Conservation (phyloP, 2,113 vertebrate genomes). For the Gnathonemus echidnorhynchus region DNA sequence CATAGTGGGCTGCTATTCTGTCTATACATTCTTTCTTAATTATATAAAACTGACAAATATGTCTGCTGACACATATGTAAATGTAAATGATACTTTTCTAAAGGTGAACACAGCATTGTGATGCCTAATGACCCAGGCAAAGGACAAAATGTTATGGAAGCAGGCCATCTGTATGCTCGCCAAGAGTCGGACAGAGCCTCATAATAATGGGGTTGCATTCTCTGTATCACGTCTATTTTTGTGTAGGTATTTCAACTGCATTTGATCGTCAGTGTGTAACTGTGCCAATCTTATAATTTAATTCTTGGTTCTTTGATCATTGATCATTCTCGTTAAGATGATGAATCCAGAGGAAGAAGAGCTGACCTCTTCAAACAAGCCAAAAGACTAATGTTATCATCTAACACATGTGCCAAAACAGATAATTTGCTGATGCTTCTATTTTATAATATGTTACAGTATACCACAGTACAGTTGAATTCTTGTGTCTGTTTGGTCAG, state of each 20-base stretch:
- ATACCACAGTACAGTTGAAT: neutral
- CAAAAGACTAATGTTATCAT: conserved; percentile 33
- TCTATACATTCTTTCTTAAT: neutral
- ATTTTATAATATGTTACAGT: conserved; percentile 17
- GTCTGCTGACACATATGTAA: neutral
- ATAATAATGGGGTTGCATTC: neutral
- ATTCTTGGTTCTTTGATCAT: conserved; percentile 15
- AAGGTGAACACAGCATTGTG: neutral
- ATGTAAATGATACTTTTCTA: neutral
- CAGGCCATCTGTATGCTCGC: neutral
- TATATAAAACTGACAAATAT: neutral
- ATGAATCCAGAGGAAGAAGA: conserved; percentile 26
- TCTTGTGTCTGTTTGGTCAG: neutral
- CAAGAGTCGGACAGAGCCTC: neutral
- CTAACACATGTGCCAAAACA: conserved; percentile 20
- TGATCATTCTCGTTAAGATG: conserved; percentile 31
- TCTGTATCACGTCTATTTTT: neutral
- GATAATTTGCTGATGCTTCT: conserved; percentile 32
- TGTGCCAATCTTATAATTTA: conserved; percentile 24
- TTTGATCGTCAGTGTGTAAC: conserved; percentile 10
- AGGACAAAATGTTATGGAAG: neutral
- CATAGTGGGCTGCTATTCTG: neutral
- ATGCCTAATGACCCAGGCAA: neutral
- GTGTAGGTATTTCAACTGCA: neutral
- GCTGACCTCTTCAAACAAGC: conserved; percentile 30